Evolutionary conservation across 2,797 vertebrate species (phyloP).

Genomic region (Alosa sapidissima): DNA sequence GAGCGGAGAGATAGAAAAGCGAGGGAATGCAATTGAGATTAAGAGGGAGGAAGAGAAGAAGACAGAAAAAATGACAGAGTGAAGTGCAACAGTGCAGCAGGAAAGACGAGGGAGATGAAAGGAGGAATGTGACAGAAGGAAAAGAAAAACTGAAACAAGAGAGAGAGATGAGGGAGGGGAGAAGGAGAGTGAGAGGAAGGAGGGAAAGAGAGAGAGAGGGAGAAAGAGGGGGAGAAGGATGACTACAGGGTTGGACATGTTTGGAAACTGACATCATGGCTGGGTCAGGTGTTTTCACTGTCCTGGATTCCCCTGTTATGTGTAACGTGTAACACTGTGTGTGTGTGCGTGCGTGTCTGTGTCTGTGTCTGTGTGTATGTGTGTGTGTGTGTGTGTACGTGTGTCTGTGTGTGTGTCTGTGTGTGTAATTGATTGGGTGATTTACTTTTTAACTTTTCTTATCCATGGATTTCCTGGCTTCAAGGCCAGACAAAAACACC

Average conservation of each 20-base stretch:
- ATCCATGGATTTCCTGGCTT: not conserved
- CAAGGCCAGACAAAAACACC: not conserved
- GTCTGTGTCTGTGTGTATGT: too few relatives aligned
- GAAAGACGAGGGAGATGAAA: not conserved
- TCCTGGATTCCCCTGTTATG: conserved; percentile 15
- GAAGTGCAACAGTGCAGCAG: not conserved
- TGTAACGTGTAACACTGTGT: not conserved
- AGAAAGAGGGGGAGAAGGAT: conserved; percentile 16
- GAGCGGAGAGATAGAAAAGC: not conserved
- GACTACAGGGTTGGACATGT: not conserved
- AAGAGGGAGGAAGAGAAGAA: not conserved
- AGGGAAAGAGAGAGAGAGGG: not conserved
- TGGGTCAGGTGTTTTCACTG: conserved; percentile 14
- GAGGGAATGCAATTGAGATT: conserved; percentile 23
- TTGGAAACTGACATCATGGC: conserved; percentile 18
- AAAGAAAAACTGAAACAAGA: not conserved
- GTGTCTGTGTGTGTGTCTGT: not conserved
- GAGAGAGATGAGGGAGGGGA: not conserved
- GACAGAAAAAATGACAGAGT: conserved; percentile 5
- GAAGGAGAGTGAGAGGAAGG: not conserved
- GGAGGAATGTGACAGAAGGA: not conserved
- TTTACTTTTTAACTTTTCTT: conserved; percentile 17
- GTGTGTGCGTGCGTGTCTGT: not conserved
- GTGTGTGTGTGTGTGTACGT: too few relatives aligned
- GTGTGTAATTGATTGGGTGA: not conserved